A percentile compares a stretch with the other conserved stretches of the same genome.
phyloP scores from a whole-genome alignment of 1,140 invertebrate genomes.

The Lysiphlebus fabarum region DNA sequence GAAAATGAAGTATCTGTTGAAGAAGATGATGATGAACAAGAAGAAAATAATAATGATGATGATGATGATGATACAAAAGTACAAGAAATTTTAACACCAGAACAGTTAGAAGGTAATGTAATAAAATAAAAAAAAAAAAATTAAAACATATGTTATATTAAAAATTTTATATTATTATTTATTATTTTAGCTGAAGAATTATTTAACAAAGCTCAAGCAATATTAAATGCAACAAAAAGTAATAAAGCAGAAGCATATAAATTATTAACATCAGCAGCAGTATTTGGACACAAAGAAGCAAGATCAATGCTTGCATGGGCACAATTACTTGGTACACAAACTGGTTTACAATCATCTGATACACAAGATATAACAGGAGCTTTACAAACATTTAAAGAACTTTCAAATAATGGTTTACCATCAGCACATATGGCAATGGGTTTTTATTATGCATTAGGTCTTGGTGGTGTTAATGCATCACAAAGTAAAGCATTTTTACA shows the following conservation, averaged over 20 bases:
- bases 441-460: conserved; percentile 85
- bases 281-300: conserved; percentile 75
- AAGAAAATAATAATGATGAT: conserved; percentile 33
- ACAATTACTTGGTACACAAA: conserved; percentile 74
- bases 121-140: background rate
- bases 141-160: conserved; percentile 6
- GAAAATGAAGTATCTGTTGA: background rate
- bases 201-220: conserved; percentile 63
- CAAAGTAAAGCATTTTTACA: conserved; percentile 87
- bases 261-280: conserved; percentile 70
- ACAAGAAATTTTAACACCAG: conserved; percentile 56
- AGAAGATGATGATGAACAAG: conserved; percentile 49
- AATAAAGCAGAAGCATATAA: conserved; percentile 66
- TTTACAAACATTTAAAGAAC: conserved; percentile 71
- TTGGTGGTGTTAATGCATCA: conserved; percentile 76
- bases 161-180: conserved; percentile 17
- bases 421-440: conserved; percentile 88
- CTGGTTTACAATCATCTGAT: conserved; percentile 50
- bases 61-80: conserved; percentile 30
- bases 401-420: conserved; percentile 74
- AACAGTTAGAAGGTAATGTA: conserved; percentile 61
- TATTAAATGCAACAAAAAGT: conserved; percentile 66
- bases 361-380: conserved; percentile 76
- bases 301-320: conserved; percentile 83
- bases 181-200: conserved; percentile 64